A percentile compares a stretch with the other conserved stretches of the same genome.
phyloP scores from a whole-genome alignment of 1,140 invertebrate species.

The Penaeus japonicus region DNA sequence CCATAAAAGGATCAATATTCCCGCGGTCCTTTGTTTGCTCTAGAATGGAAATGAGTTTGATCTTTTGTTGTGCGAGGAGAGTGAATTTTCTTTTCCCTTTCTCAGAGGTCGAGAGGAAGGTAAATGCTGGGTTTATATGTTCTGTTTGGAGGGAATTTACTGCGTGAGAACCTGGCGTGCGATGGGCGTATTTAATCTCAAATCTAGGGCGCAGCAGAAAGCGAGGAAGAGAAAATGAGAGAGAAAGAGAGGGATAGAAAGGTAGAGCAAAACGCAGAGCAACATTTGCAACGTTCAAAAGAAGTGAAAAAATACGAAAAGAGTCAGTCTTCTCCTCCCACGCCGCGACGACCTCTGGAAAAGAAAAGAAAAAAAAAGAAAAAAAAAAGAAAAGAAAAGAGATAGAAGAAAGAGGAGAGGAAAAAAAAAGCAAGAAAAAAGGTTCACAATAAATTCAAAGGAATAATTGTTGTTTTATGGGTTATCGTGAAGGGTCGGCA shows the following conservation, averaged over 20 bases:
- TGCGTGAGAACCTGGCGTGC: too few relatives aligned
- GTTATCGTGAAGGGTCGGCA: neutral
- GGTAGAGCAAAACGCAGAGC: too few relatives aligned
- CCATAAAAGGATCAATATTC: conserved; percentile 27
- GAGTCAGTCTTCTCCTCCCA: too few relatives aligned
- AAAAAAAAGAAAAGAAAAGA: neutral
- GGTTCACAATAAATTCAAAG: neutral
- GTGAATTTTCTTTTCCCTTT: neutral
- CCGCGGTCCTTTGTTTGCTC: conserved; percentile 14
- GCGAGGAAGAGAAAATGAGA: too few relatives aligned
- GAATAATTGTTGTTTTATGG: neutral
- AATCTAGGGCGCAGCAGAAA: too few relatives aligned
- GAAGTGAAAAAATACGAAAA: too few relatives aligned
- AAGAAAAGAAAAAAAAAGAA: neutral
- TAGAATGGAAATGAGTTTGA: conserved; percentile 22
- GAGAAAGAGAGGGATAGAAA: too few relatives aligned
- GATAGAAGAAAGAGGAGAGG: neutral
- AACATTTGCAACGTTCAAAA: too few relatives aligned
- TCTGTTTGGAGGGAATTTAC: neutral
- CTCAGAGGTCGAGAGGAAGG: neutral
- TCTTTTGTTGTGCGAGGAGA: neutral
- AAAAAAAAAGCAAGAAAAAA: neutral
- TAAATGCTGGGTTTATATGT: neutral
- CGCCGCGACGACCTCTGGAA: too few relatives aligned
- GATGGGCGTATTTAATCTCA: too few relatives aligned